Evolutionary conservation across 2,888 invertebrate species (phyloP), one percentile per base, ranked within the genome.

Genomic region (Cacoxenus indagator): DNA sequence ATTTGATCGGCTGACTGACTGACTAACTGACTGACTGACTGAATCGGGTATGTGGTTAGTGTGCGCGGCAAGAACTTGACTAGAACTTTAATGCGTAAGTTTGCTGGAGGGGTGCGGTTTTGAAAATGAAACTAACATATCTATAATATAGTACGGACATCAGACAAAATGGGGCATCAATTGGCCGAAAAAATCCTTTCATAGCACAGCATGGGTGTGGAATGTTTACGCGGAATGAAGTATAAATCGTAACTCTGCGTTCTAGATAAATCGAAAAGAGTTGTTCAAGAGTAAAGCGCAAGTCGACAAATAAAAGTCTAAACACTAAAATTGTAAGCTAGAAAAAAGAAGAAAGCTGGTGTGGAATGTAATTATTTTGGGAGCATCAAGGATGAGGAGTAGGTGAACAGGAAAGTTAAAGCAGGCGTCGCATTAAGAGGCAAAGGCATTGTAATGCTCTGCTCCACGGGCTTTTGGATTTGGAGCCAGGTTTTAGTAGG

Each of bases 1-100:
- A n/a, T n/a, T n/a, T n/a, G n/a, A n/a, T n/a, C n/a, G n/a, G n/a
- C n/a, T n/a, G n/a, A n/a, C n/a, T n/a, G n/a, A n/a, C n/a, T n/a
- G n/a, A n/a, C n/a, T n/a, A n/a, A n/a, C n/a, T n/a, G n/a, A 37
- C 37, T 8, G 5, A 37, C 37, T 37, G 37, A 37, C 14, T 37
- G 2, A 4, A 37, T 2, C 1, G 8, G 8, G 37, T 37, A 37
- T 37, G 37, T 11, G 14, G 14, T 37, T 37, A n/a, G 37, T 37
- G 37, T 37, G 37, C 37, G 37, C 37, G 85, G 85, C 84, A 85
- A 85, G 84, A 85, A 82, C 76, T 84, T 85, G 84, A 85, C 84
- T 85, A 85, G 84, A 85, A 80, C 77, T 76, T 81, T 81, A 72
- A 59, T 59, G 59, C 59, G 31, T 59, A n/a, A 17, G 31, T 59